Evolutionary conservation across 1,140 invertebrate species (phyloP).

Genomic region (Drosophila lacertosa): DNA sequence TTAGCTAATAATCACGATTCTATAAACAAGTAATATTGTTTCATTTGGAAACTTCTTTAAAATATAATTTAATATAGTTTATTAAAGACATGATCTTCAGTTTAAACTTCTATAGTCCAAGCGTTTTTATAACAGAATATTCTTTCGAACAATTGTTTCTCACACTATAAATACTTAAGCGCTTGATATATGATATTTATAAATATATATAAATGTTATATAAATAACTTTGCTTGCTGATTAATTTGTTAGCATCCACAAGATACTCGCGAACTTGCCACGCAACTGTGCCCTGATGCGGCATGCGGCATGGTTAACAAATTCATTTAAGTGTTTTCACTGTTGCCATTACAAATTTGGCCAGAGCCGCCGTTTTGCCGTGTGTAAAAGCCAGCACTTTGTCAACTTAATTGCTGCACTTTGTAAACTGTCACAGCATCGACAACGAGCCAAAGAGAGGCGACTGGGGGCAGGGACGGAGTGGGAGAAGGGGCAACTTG

Average conservation of each 20-base stretch:
- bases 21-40: too few species aligned
- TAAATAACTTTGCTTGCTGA: constrained; percentile 19
- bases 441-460: constrained; percentile 4
- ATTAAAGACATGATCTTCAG: too few species aligned
- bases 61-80: too few species aligned
- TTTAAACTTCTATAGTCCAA: too few species aligned
- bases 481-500: constrained; percentile 6
- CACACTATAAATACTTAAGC: too few species aligned
- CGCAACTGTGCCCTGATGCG: constrained; percentile 21
- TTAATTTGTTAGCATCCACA: constrained; percentile 55
- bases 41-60: too few species aligned
- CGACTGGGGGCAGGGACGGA: too few species aligned
- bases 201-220: too few species aligned
- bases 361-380: constrained; percentile 34
- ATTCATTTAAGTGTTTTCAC: constrained; percentile 66
- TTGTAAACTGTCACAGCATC: constrained; percentile 74
- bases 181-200: constrained; percentile 1
- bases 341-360: constrained; percentile 54
- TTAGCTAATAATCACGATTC: too few species aligned
- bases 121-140: too few species aligned
- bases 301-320: constrained; percentile 55
- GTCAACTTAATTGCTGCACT: constrained; percentile 80
- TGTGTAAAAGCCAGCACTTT: constrained; percentile 67
- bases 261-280: constrained; percentile 46
- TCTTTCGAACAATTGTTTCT: too few species aligned